Base-by-base conservation (phyloP, 2,888 invertebrate species). In the Anticlea derivata region DNA sequence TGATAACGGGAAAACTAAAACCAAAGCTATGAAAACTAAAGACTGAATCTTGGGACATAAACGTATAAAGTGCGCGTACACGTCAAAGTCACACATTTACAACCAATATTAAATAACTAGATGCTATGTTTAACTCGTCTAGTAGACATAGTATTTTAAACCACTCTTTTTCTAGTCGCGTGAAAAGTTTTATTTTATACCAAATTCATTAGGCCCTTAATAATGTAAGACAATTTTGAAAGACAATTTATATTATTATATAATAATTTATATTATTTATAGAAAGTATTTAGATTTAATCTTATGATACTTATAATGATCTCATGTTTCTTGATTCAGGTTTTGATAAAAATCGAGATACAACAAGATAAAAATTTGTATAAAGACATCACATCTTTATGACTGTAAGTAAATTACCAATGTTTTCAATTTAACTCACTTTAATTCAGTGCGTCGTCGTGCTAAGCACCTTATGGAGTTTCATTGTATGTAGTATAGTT, bases 1-100 rank as follows among this genome's bases (percentile, higher is more conserved):
- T 3, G 65, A 63, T 6, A 68, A 67, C 7, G 61, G 65, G 35
- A 60, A 61, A 6, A 63, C 58, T 43, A 68, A 65, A 17, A 54
- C 40, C 11, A 83, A 79, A 70, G 54, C 65, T 59, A 57, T 76
- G 43, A 79, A 75, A 64, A 68, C 67, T 54, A 77, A 75, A 79
- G 79, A 80, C 74, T 80, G 78, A 78, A 17, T 17, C 2, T 4
- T 17, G 17, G 17, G 17, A 8, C n/a, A n/a, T n/a, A n/a, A n/a
- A n/a, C n/a, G n/a, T n/a, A n/a, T n/a, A n/a, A n/a, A n/a, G n/a
- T n/a, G n/a, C n/a, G n/a, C n/a, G n/a, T n/a, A n/a, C n/a, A n/a
- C n/a, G n/a, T n/a, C n/a, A 27, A 27, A 27, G n/a, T 8, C 5
- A 27, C 8, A 27, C 26, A n/a, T 7, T 26, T n/a, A 22, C 10